phyloP scores from a whole-genome alignment of 2,888 invertebrate species.

The Oscheius sp. region DNA sequence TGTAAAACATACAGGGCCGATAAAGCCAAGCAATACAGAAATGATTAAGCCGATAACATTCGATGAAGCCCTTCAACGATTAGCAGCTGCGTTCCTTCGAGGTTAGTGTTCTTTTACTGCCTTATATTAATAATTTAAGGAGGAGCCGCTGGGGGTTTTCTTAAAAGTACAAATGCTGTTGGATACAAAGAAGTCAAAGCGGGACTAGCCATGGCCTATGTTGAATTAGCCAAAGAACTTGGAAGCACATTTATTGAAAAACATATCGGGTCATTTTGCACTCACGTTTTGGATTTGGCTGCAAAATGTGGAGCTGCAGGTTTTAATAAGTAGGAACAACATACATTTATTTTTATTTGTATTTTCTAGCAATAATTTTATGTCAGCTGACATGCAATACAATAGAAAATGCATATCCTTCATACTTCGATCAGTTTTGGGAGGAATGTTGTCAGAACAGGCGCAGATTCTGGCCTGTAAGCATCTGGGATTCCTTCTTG shows the following conservation, averaged over 20 bases:
- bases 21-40: not conserved
- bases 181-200: constrained; percentile 95
- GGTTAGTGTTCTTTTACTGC: constrained; percentile 77
- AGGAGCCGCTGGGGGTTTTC: constrained; percentile 80
- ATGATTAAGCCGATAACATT: constrained; percentile 7
- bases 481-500: constrained; percentile 89
- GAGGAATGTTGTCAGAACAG: constrained; percentile 94
- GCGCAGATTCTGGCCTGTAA: constrained; percentile 92
- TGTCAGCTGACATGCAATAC: constrained; percentile 78
- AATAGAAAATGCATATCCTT: constrained; percentile 85
- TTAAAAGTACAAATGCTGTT: constrained; percentile 81
- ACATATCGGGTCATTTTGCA: constrained; percentile 86
- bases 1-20: constrained; percentile 39
- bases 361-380: constrained; percentile 52
- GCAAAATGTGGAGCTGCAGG: constrained; percentile 46
- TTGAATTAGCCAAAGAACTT: constrained; percentile 91
- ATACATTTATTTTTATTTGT: not conserved
- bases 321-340: not conserved
- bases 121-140: constrained; percentile 76
- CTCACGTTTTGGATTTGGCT: constrained; percentile 81
- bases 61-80: constrained; percentile 81
- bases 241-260: constrained; percentile 92
- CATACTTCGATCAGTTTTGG: constrained; percentile 73
- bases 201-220: constrained; percentile 96
- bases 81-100: constrained; percentile 92